Conservation (phyloP, 2,888 invertebrate species). For the Lasius platythorax region DNA sequence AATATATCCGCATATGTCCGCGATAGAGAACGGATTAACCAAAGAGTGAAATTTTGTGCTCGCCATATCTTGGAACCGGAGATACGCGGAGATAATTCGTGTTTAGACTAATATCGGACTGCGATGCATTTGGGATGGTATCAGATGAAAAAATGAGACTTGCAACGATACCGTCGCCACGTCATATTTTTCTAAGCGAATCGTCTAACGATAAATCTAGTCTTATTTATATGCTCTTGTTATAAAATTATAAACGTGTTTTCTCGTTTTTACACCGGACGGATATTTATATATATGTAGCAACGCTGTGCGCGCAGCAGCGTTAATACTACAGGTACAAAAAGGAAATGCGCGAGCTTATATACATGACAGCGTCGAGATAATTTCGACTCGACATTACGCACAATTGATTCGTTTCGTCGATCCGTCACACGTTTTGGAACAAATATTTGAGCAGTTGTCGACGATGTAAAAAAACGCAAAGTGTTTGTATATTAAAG, state of each 20-base stretch:
- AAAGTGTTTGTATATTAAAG: neutral
- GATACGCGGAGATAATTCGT: conserved; percentile 18
- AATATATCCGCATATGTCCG: conserved; percentile 57
- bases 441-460: neutral
- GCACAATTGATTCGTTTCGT: conserved; percentile 31
- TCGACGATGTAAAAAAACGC: neutral
- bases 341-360: neutral
- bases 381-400: neutral
- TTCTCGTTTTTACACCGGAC: conserved; percentile 48
- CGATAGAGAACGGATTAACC: conserved; percentile 76
- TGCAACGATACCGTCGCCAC: conserved; percentile 29
- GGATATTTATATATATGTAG: conserved; percentile 22
- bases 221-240: conserved; percentile 79
- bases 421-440: neutral
- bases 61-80: conserved; percentile 57
- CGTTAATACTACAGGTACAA: neutral
- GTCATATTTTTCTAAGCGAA: conserved; percentile 58
- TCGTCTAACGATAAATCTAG: conserved; percentile 78
- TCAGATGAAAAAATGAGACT: conserved; percentile 22
- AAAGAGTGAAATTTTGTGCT: conserved; percentile 79
- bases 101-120: conserved; percentile 24
- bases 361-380: neutral
- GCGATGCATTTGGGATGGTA: conserved; percentile 59
- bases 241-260: conserved; percentile 70
- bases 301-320: no score